phyloP scores from a whole-genome alignment of 2,797 vertebrate species.

The Nannoperca obscura region DNA sequence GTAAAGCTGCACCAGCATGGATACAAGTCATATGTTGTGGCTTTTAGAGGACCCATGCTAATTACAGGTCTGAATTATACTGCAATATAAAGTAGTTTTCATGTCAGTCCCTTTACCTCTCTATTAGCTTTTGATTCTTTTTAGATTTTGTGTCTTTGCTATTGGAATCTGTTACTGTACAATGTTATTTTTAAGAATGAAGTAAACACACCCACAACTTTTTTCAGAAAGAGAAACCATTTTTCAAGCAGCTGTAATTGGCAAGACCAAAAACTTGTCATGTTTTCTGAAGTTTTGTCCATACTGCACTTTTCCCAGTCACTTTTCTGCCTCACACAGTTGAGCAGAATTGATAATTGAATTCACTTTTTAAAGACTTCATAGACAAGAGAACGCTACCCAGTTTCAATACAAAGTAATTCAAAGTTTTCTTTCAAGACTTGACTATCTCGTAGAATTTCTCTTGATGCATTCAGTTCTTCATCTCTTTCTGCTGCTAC shows the following conservation, averaged over 20 bases:
- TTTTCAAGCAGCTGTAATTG: conserved; percentile 1
- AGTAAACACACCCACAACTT: background rate
- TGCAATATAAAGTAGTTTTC: too few relatives aligned
- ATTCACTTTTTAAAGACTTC: conserved; percentile 37
- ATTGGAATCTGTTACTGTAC: too few relatives aligned
- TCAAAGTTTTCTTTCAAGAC: conserved; percentile 38
- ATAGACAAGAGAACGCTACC: conserved; percentile 12
- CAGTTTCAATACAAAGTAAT: conserved; percentile 27
- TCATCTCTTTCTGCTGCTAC: background rate
- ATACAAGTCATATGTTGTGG: background rate
- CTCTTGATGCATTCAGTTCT: background rate
- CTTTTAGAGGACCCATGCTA: background rate
- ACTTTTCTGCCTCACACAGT: conserved; percentile 17
- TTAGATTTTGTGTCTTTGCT: background rate
- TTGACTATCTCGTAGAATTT: conserved; percentile 5
- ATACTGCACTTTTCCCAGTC: conserved; percentile 26
- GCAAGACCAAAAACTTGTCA: background rate
- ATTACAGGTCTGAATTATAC: background rate
- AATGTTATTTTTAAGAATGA: background rate
- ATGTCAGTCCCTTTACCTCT: background rate
- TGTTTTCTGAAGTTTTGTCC: conserved; percentile 20
- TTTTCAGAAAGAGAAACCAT: background rate
- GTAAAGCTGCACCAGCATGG: background rate
- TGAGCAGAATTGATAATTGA: conserved; percentile 20
- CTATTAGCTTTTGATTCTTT: too few relatives aligned